phyloP scores from a whole-genome alignment of 2,888 invertebrate genomes.

The Cotesia congregata region DNA sequence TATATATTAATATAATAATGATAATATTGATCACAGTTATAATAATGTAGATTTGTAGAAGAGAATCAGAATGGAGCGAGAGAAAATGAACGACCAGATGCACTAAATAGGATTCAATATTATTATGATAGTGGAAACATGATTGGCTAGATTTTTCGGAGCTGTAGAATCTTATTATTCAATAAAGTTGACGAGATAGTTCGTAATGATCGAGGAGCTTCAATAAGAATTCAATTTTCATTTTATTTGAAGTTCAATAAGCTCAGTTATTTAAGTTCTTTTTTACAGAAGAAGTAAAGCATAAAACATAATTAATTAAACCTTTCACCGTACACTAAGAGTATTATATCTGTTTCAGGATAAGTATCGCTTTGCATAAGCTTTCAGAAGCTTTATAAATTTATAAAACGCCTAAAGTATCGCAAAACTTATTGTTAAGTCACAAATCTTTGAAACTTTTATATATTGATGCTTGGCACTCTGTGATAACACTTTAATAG shows the following conservation, averaged over 20 bases:
- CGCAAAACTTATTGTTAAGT: background rate
- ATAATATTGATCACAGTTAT: background rate
- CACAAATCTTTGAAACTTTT: background rate
- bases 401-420: background rate
- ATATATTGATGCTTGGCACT: background rate
- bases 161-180: conserved; percentile 16
- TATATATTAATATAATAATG: background rate
- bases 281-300: background rate
- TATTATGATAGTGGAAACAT: conserved; percentile 31
- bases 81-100: conserved; percentile 16
- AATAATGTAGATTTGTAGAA: background rate
- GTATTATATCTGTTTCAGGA: background rate
- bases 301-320: background rate
- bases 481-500: conserved; percentile 1
- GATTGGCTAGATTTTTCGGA: conserved; percentile 31
- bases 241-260: conserved; percentile 8
- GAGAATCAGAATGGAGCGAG: background rate
- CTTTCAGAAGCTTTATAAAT: background rate
- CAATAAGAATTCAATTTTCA: conserved; percentile 8
- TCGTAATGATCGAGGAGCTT: background rate
- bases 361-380: background rate
- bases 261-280: background rate
- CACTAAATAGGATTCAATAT: background rate
- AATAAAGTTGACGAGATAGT: background rate
- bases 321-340: background rate